Evolutionary conservation across 2,113 vertebrate species (phyloP).

Genomic region (Nipponia nippon): DNA sequence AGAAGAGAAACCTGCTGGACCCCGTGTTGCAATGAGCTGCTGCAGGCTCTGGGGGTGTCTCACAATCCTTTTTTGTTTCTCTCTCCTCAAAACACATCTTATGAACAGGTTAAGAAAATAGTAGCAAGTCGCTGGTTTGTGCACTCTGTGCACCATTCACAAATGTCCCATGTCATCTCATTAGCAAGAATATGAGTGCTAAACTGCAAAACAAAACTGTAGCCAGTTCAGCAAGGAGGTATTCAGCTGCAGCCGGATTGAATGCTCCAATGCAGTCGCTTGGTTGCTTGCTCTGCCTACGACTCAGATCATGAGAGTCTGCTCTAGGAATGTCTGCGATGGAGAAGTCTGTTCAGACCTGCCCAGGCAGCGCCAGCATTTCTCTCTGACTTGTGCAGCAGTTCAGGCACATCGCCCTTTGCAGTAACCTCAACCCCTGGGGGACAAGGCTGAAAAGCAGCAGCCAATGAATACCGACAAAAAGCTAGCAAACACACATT

Average conservation of each 20-base stretch:
- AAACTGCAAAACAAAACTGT: not conserved
- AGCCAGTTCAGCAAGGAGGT: not conserved
- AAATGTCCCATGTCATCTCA: not conserved
- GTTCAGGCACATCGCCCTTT: not conserved
- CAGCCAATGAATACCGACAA: not conserved
- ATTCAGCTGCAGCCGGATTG: not conserved
- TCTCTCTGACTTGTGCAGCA: not conserved
- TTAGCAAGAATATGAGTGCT: not conserved
- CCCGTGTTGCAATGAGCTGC: not conserved
- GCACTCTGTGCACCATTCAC: not conserved
- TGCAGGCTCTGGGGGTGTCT: not conserved
- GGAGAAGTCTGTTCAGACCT: constrained; percentile 15
- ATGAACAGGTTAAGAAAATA: not conserved
- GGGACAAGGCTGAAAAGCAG: not conserved
- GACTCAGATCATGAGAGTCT: not conserved
- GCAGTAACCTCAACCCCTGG: not conserved
- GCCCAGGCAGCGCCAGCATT: not conserved
- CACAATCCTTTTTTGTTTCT: not conserved
- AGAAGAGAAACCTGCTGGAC: not conserved
- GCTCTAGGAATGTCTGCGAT: not conserved
- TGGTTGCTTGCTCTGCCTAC: not conserved
- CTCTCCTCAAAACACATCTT: not conserved
- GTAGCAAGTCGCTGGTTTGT: not conserved
- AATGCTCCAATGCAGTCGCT: not conserved
- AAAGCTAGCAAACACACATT: not conserved